These are phyloP conservation scores for Dissostichus mawsoni DNA, from an alignment of 2,113 vertebrate genomes.

Conservation along the genomic window DNA sequence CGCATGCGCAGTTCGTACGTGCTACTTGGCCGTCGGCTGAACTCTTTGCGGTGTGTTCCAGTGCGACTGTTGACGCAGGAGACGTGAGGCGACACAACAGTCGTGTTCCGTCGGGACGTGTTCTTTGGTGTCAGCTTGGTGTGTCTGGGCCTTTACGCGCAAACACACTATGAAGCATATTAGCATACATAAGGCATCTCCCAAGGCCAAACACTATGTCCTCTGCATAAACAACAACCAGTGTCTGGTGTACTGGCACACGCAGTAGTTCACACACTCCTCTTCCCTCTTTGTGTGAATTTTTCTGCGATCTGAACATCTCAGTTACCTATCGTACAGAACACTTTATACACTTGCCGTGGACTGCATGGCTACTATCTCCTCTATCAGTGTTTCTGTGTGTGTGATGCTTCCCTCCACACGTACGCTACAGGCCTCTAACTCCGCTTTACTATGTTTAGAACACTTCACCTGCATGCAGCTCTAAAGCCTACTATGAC, in stretches of 20 bases:
- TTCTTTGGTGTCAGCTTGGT: too few relatives aligned
- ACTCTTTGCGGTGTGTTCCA: too few relatives aligned
- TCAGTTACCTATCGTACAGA: neutral
- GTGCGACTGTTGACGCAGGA: too few relatives aligned
- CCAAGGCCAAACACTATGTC: constrained; percentile 43
- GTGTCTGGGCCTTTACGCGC: constrained; percentile 1
- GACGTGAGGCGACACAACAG: too few relatives aligned
- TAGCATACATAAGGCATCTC: constrained; percentile 46
- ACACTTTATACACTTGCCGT: neutral
- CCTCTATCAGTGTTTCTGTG: constrained; percentile 20
- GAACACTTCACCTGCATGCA: constrained; percentile 59
- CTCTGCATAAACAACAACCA: constrained; percentile 30
- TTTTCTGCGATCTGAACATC: constrained; percentile 21
- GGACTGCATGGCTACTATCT: constrained; percentile 5
- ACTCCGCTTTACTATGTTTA: constrained; percentile 56
- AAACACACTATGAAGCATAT: constrained; percentile 39
- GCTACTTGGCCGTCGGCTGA: too few relatives aligned
- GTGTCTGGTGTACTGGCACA: too few relatives aligned
- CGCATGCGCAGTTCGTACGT: too few relatives aligned
- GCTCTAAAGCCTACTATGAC: neutral
- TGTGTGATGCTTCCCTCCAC: constrained; percentile 46
- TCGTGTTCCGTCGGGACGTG: too few relatives aligned
- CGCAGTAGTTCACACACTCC: neutral
- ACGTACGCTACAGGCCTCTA: constrained; percentile 41
- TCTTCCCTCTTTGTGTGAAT: neutral